Evolutionary conservation across 1,140 invertebrate genomes (phyloP).

Genomic region (Drosophila orosa): DNA sequence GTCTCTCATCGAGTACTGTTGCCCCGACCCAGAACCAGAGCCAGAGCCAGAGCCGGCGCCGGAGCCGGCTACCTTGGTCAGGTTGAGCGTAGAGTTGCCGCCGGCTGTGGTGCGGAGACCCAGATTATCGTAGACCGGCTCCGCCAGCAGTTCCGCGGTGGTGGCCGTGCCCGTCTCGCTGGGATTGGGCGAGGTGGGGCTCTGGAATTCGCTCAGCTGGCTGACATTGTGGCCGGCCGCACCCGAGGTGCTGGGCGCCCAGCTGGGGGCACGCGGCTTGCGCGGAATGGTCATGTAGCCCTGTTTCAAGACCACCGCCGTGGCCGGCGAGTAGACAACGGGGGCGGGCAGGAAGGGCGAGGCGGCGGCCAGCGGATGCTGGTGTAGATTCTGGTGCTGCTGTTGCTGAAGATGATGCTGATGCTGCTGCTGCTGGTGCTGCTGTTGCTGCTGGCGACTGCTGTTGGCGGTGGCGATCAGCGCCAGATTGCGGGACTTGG

Average conservation of each 20-base stretch:
- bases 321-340: constrained; percentile 84
- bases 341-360: constrained; percentile 87
- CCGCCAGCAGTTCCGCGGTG: constrained; percentile 85
- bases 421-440: constrained; percentile 74
- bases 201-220: constrained; percentile 80
- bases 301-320: constrained; percentile 87
- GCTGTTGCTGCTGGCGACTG: constrained; percentile 73
- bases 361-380: constrained; percentile 85
- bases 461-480: constrained; percentile 84
- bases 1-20: constrained; percentile 85
- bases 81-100: constrained; percentile 91
- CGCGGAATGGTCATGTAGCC: constrained; percentile 94
- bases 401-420: constrained; percentile 53
- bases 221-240: constrained; percentile 81
- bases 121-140: constrained; percentile 93
- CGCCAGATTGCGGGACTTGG: constrained; percentile 78
- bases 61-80: constrained; percentile 87
- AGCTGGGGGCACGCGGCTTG: constrained; percentile 91
- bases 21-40: constrained; percentile 77
- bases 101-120: constrained; percentile 93
- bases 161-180: constrained; percentile 85
- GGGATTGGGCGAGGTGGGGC: constrained; percentile 85
- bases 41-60: constrained; percentile 68
- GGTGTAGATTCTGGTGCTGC: constrained; percentile 80
- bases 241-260: constrained; percentile 87